Conservation (phyloP, 2,888 invertebrate genomes). For the Troides helena region DNA sequence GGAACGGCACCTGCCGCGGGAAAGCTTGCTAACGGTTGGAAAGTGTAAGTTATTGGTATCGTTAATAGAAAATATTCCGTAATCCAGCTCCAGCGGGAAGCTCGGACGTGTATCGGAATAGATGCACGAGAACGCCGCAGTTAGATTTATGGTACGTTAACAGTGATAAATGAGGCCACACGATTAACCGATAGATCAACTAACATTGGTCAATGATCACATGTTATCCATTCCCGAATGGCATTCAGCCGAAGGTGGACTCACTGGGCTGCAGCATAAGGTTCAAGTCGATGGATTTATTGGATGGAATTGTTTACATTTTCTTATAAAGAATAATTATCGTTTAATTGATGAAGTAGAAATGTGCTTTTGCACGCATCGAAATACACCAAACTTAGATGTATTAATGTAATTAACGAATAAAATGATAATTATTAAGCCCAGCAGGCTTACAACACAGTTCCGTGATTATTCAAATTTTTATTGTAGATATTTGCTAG, state of each 20-base stretch:
- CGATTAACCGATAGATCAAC: slow-evolving; percentile 33
- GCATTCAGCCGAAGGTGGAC: slow-evolving; percentile 21
- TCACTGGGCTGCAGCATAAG: slow-evolving; percentile 32
- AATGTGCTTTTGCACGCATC: slow-evolving; percentile 79
- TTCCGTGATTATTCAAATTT: slow-evolving; percentile 63
- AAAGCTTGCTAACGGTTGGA: slow-evolving; percentile 76
- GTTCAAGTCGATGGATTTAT: slow-evolving; percentile 65
- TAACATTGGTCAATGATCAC: slow-evolving; percentile 36
- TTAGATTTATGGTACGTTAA: slow-evolving; percentile 27
- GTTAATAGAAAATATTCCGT: slow-evolving; percentile 34
- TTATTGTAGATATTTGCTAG: slow-evolving; percentile 75
- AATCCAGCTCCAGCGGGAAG: slow-evolving; percentile 31
- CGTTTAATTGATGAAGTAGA: slow-evolving; percentile 62
- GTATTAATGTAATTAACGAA: slow-evolving; percentile 51
- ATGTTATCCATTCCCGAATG: slow-evolving; percentile 4
- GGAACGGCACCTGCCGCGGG: slow-evolving; percentile 41
- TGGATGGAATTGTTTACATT: slow-evolving; percentile 66
- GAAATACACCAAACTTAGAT: slow-evolving; percentile 71
- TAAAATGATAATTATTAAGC: slow-evolving; percentile 60
- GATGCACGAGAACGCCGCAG: slow-evolving; percentile 25
- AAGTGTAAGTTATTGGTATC: slow-evolving; percentile 45
- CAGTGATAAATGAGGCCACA: slow-evolving; percentile 33
- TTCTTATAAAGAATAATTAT: slow-evolving; percentile 50
- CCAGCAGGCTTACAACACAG: slow-evolving; percentile 69
- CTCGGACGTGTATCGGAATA: slow-evolving; percentile 38